These are phyloP conservation scores for Hycleus cichorii DNA, from an alignment of 1,140 invertebrate species.

Conservation along the genomic window DNA sequence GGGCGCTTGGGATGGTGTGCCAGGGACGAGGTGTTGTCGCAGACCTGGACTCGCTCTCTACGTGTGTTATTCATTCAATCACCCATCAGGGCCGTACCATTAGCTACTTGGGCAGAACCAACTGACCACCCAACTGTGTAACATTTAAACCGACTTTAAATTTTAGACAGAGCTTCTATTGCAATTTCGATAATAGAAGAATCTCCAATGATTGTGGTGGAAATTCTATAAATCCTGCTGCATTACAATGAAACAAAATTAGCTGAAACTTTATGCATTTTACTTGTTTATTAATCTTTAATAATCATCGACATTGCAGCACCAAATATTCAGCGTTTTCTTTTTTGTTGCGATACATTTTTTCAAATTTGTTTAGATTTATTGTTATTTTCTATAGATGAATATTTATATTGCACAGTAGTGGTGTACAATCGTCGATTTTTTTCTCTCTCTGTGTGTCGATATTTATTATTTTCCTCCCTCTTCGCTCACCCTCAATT, in stretches of 20 bases:
- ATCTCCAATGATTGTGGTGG: neutral
- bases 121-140: no score
- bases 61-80: no score
- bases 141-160: no score
- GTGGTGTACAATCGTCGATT: neutral
- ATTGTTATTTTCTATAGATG: conserved; percentile 12
- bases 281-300: neutral
- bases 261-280: conserved; percentile 9
- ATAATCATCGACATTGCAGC: conserved; percentile 7
- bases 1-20: conserved; percentile 17
- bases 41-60: no score
- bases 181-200: no score
- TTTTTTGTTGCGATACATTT: neutral
- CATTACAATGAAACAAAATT: conserved; percentile 2
- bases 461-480: no score
- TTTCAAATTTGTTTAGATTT: neutral
- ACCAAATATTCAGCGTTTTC: conserved; percentile 5
- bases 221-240: neutral
- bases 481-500: no score
- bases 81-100: no score
- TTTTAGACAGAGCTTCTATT: no score
- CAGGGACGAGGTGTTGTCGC: no score
- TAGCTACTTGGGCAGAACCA: no score
- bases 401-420: conserved; percentile 7
- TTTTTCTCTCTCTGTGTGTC: neutral